These are phyloP conservation scores for Eulemur coronatus DNA, from an alignment of 2,797 vertebrate genomes.

Conservation along the genomic window DNA sequence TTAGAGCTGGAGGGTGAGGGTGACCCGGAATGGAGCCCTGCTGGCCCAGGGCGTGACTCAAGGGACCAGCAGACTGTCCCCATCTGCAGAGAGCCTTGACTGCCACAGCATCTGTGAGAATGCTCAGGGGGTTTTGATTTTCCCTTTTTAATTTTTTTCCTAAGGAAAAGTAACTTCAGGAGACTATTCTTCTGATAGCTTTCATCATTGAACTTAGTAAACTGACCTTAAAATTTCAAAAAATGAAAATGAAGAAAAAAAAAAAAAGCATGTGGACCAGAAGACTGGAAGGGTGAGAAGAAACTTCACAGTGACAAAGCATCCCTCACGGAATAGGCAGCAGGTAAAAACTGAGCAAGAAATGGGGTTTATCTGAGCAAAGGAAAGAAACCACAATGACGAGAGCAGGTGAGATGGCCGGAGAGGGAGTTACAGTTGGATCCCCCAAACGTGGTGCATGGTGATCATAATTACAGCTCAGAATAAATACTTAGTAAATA, in stretches of 20 bases:
- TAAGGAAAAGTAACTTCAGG: conserved; percentile 80
- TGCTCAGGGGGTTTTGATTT: conserved; percentile 67
- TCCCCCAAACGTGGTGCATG: background rate
- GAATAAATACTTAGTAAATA: background rate
- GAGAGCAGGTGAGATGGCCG: background rate
- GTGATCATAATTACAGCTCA: background rate
- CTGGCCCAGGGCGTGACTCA: conserved; percentile 92
- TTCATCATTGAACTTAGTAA: conserved; percentile 83
- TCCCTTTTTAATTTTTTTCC: conserved; percentile 43
- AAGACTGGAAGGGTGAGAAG: background rate
- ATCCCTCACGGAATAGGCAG: background rate
- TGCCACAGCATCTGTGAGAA: conserved; percentile 85
- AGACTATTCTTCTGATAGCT: conserved; percentile 85
- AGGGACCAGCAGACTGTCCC: conserved; percentile 79
- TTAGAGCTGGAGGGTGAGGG: conserved; percentile 94
- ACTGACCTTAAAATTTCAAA: conserved; percentile 81
- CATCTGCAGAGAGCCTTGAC: conserved; percentile 39
- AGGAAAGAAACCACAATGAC: background rate
- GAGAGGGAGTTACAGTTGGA: background rate
- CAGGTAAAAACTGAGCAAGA: background rate
- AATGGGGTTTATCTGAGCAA: background rate
- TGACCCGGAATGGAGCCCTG: conserved; percentile 93
- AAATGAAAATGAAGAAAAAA: background rate
- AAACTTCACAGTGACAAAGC: background rate
- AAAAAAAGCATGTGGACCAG: background rate